Evolutionary conservation across 2,888 invertebrate species (phyloP).

Genomic region (Poecilus cupreus): DNA sequence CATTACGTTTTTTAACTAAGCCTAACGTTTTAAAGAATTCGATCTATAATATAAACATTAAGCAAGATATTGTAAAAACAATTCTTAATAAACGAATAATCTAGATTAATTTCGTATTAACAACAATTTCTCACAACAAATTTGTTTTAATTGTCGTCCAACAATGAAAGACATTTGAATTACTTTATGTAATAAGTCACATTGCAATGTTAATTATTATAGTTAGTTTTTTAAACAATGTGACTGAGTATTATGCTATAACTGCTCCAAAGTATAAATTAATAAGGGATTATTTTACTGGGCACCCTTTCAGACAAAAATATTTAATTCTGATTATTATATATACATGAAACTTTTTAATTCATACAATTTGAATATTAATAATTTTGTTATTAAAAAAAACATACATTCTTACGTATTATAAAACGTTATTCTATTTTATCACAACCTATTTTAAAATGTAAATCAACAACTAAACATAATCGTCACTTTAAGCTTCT

Average conservation of each 20-base stretch:
- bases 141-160: background rate
- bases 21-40: conserved; percentile 5
- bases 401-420: background rate
- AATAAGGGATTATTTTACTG: background rate
- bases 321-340: too few species aligned
- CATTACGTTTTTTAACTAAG: conserved; percentile 30
- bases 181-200: conserved; percentile 47
- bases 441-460: conserved; percentile 46
- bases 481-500: too few species aligned
- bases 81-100: background rate
- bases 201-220: background rate
- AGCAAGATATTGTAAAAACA: background rate
- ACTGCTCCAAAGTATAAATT: background rate
- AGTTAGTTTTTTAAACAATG: conserved; percentile 9
- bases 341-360: too few species aligned
- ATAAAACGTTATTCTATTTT: conserved; percentile 40
- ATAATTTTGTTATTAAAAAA: background rate
- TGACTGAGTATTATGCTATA: conserved; percentile 12
- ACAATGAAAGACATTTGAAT: conserved; percentile 46
- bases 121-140: conserved; percentile 22
- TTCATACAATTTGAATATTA: background rate
- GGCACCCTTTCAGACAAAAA: background rate
- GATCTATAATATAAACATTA: background rate
- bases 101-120: background rate
- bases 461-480: background rate